Conservation (phyloP, 2,113 vertebrate species). For the Gorsachius goisagi region DNA sequence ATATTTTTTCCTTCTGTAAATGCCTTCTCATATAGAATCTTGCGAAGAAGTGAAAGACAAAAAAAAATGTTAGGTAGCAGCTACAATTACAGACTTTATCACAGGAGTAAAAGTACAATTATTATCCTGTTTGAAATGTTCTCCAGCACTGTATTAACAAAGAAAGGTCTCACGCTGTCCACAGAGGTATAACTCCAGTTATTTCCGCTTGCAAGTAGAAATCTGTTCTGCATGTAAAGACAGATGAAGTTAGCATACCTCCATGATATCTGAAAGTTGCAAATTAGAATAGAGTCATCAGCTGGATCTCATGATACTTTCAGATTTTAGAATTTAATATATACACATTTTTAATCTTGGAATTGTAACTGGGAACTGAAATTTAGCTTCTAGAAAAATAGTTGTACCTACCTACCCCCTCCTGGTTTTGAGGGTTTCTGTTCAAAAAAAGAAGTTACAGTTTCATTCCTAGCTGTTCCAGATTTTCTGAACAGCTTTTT, state of each 20-base stretch:
- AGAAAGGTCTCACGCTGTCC: neutral
- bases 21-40: neutral
- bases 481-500: neutral
- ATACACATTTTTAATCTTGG: neutral
- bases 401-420: neutral
- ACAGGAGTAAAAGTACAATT: neutral
- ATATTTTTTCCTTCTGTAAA: neutral
- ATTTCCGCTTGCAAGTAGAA: neutral
- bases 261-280: neutral
- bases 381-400: neutral
- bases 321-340: neutral
- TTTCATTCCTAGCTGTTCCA: neutral
- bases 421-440: neutral
- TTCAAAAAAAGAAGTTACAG: neutral
- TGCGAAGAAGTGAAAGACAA: neutral
- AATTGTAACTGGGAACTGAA: neutral
- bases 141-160: neutral
- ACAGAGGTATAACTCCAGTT: neutral
- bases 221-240: neutral
- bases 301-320: neutral
- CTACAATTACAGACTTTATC: neutral
- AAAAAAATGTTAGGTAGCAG: neutral
- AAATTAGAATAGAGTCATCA: neutral
- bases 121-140: neutral
- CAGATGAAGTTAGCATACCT: neutral